phyloP scores from a whole-genome alignment of 1,140 invertebrate genomes.

The Penaeus chinensis region DNA sequence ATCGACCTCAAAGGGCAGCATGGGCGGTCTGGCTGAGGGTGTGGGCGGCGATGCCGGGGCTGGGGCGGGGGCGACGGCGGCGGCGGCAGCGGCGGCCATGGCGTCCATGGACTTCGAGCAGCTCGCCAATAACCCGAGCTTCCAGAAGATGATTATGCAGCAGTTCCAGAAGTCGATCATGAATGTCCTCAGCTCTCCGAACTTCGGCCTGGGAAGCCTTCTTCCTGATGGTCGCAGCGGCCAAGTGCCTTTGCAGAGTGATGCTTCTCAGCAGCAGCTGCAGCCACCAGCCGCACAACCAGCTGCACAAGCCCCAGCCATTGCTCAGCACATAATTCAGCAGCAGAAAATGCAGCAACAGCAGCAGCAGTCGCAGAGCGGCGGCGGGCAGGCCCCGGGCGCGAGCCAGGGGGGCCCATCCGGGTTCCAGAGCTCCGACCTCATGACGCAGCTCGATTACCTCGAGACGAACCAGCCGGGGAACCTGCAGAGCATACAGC shows the following conservation, averaged over 20 bases:
- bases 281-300: background rate
- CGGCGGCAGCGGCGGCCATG: background rate
- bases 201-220: slow-evolving; percentile 32
- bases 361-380: background rate
- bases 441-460: slow-evolving; percentile 30
- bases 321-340: background rate
- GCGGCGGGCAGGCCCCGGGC: background rate
- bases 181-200: slow-evolving; percentile 31
- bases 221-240: slow-evolving; percentile 27
- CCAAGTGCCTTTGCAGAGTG: background rate
- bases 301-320: background rate
- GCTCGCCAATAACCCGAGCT: slow-evolving; percentile 31
- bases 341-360: background rate
- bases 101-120: slow-evolving; percentile 37
- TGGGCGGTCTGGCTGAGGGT: background rate
- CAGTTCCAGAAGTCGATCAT: slow-evolving; percentile 49
- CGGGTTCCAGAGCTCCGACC: slow-evolving; percentile 1
- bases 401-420: background rate
- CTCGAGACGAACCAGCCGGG: background rate
- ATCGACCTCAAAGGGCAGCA: no score
- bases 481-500: slow-evolving; percentile 1
- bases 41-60: background rate
- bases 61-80: background rate
- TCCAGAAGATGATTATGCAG: slow-evolving; percentile 37
- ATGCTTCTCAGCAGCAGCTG: background rate